These are phyloP conservation scores for Galeruca laticollis DNA, from an alignment of 2,888 invertebrate genomes.

Conservation along the genomic window DNA sequence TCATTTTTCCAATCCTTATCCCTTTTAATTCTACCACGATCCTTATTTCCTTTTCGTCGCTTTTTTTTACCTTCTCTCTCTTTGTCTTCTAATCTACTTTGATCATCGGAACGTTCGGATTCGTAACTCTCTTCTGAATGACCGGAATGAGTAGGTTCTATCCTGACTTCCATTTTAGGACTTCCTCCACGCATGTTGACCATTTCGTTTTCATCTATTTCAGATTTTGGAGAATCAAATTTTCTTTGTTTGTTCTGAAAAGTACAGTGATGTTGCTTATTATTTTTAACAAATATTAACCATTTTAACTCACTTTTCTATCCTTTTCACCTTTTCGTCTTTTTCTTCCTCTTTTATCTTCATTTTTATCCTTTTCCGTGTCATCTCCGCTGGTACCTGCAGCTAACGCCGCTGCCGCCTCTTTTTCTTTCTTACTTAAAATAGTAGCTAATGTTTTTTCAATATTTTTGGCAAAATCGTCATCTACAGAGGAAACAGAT, in stretches of 20 bases:
- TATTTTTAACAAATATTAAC: neutral
- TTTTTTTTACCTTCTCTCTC: conserved; percentile 41
- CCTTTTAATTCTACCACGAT: conserved; percentile 67
- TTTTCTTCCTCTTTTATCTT: conserved; percentile 70
- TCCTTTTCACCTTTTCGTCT: conserved; percentile 71
- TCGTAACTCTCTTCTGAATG: conserved; percentile 68
- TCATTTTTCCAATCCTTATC: conserved; percentile 64
- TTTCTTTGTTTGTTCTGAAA: conserved; percentile 70
- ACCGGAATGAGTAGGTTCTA: conserved; percentile 53
- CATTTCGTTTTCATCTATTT: conserved; percentile 84
- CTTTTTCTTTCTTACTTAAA: conserved; percentile 74
- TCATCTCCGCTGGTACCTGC: conserved; percentile 60
- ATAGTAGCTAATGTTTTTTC: conserved; percentile 84
- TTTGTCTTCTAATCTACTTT: conserved; percentile 47
- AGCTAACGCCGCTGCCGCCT: conserved; percentile 49
- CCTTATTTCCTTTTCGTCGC: conserved; percentile 48
- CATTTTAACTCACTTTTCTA: conserved; percentile 65
- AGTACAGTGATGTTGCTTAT: conserved; percentile 21
- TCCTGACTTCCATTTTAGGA: conserved; percentile 58
- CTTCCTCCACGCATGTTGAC: conserved; percentile 84
- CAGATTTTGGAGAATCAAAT: conserved; percentile 64
- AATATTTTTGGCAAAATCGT: conserved; percentile 84
- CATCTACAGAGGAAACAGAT: conserved; percentile 59
- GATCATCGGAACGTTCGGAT: conserved; percentile 70
- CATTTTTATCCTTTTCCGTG: conserved; percentile 67